phyloP scores from a whole-genome alignment of 2,113 vertebrate species.

The human (Homo sapiens) region DNA sequence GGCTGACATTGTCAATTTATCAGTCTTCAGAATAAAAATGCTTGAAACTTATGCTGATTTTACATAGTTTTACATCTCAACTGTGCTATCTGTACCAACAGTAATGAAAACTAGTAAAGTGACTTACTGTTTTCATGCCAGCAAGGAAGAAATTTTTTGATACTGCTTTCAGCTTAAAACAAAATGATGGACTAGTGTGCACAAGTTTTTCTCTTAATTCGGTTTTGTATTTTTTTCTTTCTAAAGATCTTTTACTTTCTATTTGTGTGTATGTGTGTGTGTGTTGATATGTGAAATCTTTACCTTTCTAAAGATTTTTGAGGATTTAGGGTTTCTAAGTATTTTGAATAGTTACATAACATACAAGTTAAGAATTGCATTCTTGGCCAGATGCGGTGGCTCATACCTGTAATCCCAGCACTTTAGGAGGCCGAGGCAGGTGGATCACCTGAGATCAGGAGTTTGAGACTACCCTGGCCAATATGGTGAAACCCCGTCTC shows the following conservation, averaged over 20 bases:
- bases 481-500: too few species aligned
- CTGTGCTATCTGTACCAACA: background rate
- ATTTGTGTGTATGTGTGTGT: background rate
- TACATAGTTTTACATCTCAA: background rate
- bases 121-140: background rate
- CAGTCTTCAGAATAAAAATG: constrained; percentile 1
- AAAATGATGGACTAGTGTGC: background rate
- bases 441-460: too few species aligned
- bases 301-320: background rate
- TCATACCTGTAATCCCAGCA: too few species aligned
- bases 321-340: background rate
- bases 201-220: background rate
- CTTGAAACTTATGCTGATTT: background rate
- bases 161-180: background rate
- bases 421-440: too few species aligned
- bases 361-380: background rate
- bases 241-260: background rate
- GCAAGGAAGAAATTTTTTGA: background rate
- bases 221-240: background rate
- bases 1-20: background rate
- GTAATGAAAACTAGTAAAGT: background rate
- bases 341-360: background rate
- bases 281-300: background rate
- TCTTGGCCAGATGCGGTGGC: background rate
- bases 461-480: too few species aligned